Evolutionary conservation across 2,113 vertebrate species (phyloP).

Genomic region (Loxodonta africana): DNA sequence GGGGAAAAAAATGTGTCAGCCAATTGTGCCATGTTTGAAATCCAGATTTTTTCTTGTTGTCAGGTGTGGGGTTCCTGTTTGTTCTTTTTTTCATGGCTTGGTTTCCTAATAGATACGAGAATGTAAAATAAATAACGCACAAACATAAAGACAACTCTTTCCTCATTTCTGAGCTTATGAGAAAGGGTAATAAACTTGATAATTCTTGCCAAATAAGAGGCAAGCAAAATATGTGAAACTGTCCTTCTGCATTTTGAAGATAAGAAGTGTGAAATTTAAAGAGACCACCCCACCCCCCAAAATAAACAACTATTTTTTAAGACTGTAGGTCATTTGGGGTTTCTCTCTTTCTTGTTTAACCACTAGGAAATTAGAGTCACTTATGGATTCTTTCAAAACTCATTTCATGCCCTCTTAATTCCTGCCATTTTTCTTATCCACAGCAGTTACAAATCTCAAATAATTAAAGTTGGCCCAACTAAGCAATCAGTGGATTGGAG

Average conservation of each 20-base stretch:
- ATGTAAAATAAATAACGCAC: slow-evolving; percentile 72
- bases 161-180: neutral
- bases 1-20: slow-evolving; percentile 77
- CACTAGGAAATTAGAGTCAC: neutral
- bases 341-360: neutral
- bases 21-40: slow-evolving; percentile 83
- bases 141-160: slow-evolving; percentile 47
- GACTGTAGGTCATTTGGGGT: neutral
- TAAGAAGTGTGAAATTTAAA: neutral
- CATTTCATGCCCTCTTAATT: slow-evolving; percentile 63
- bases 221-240: neutral
- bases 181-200: slow-evolving; percentile 51
- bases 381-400: slow-evolving; percentile 58
- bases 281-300: neutral
- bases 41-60: slow-evolving; percentile 85
- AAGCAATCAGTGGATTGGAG: neutral
- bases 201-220: neutral
- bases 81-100: slow-evolving; percentile 80
- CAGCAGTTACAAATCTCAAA: slow-evolving; percentile 30
- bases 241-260: neutral
- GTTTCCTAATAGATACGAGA: slow-evolving; percentile 85
- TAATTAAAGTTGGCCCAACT: neutral
- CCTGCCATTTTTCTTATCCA: slow-evolving; percentile 42
- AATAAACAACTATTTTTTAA: neutral
- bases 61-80: slow-evolving; percentile 87